Evolutionary conservation across 2,797 vertebrate genomes (phyloP), one percentile per base, ranked within the genome.

Genomic region (Danio tinwini): DNA sequence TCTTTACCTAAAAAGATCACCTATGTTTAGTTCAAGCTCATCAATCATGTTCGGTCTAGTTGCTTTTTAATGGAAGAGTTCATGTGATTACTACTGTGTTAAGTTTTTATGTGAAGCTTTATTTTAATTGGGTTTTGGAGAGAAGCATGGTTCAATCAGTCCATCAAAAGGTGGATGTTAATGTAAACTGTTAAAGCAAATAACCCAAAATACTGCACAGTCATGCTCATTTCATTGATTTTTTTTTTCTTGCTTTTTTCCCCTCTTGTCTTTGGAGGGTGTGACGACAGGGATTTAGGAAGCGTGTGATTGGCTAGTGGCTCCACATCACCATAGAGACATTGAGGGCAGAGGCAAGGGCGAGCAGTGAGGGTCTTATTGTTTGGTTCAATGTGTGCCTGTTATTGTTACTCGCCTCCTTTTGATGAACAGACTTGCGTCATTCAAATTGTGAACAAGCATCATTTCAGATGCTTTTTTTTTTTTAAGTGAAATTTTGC

Each of bases 181-280:
- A n/a, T n/a, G n/a, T n/a, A n/a, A n/a, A n/a, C n/a, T 29, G 29
- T 29, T n/a, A n/a, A 49, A 19, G 61, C 14, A 39, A 7, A 68
- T 67, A 49, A 17, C 61, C 16, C 19, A 50, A 45, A 17, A 63
- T 52, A 61, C 67, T 85, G 78, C 81, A 37, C 21, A 71, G 74
- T 85, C 81, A 81, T 85, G 16, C 77, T 74, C 39, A 58, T 70
- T 80, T 67, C 7, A 80, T 81, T 63, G 63, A 70, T 78, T 69
- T 74, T 55, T 16, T 9, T 65, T 12, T 0, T 9, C 7, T 9
- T 17, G 9, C 2, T 17, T 44, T 44, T 19, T 50, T n/a, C 42
- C 19, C n/a, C 17, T 12, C 5, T 50, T 63, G 52, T 70, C 50
- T 37, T 80, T 56, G 55, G 62, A 50, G 74, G 74, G 68, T 83